A percentile compares a stretch with the other conserved stretches of the same genome.
Evolutionary conservation across 2,113 vertebrate genomes (phyloP).

Genomic region (Plecotus auritus): DNA sequence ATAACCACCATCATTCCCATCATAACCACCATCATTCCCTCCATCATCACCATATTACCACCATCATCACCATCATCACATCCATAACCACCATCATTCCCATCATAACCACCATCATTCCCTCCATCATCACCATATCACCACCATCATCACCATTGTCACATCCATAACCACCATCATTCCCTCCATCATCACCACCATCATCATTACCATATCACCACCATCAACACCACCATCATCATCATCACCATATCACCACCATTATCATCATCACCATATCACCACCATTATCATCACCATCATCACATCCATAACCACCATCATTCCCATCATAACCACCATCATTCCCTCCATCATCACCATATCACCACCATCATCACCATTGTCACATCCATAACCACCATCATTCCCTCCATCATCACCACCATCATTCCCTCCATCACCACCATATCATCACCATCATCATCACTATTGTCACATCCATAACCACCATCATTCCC

Average conservation of each 20-base stretch:
- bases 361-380: rapidly evolving
- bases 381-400: rapidly evolving
- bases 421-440: not conserved
- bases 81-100: too few species aligned
- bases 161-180: not conserved
- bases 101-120: rapidly evolving
- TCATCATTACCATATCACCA: rapidly evolving
- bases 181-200: not conserved
- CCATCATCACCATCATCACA: rapidly evolving
- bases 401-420: too few species aligned
- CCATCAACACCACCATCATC: rapidly evolving
- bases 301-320: rapidly evolving
- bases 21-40: not conserved
- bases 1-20: not conserved
- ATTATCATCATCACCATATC: not conserved
- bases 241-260: rapidly evolving
- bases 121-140: too few species aligned
- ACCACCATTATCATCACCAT: not conserved
- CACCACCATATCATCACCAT: too few species aligned
- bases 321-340: too few species aligned
- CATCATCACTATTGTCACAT: rapidly evolving
- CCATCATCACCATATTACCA: not conserved
- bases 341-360: not conserved
- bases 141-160: rapidly evolving
- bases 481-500: not conserved